A percentile compares a stretch with the other conserved stretches of the same genome.
These are phyloP conservation scores for Podargus strigoides DNA, from an alignment of 2,797 vertebrate genomes.

Conservation along the genomic window DNA sequence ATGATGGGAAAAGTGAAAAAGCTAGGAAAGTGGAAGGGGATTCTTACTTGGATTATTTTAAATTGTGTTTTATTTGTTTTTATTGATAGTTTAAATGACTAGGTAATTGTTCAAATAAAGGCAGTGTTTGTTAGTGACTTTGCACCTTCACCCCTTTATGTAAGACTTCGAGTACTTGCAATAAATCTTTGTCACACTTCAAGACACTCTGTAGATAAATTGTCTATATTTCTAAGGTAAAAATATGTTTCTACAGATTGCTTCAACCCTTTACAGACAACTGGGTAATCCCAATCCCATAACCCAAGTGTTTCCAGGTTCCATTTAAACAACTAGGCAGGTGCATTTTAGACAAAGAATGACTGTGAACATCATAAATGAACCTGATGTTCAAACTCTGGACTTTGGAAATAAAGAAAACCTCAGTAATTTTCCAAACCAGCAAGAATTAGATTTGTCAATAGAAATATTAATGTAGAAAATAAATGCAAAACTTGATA, in stretches of 20 bases:
- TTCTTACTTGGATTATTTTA: constrained; percentile 32
- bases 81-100: constrained; percentile 13
- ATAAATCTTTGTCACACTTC: neutral
- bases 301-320: neutral
- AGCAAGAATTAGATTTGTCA: constrained; percentile 6
- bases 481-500: constrained; percentile 10
- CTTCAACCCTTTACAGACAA: neutral
- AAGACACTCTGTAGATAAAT: neutral
- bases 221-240: neutral
- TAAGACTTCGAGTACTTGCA: neutral
- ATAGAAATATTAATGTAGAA: constrained; percentile 34
- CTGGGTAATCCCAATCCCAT: neutral
- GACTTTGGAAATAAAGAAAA: constrained; percentile 8
- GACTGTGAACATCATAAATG: neutral
- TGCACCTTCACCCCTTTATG: constrained; percentile 23
- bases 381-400: neutral
- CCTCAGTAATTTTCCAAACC: constrained; percentile 17
- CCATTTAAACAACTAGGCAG: neutral
- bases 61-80: neutral
- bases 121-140: constrained; percentile 13
- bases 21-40: constrained; percentile 31
- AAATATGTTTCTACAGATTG: neutral
- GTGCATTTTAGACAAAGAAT: neutral
- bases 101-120: constrained; percentile 42
- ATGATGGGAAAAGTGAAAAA: neutral